Evolutionary conservation across 2,797 vertebrate genomes (phyloP), one percentile per base, ranked within the genome.

Genomic region (Bovichtus diacanthus): DNA sequence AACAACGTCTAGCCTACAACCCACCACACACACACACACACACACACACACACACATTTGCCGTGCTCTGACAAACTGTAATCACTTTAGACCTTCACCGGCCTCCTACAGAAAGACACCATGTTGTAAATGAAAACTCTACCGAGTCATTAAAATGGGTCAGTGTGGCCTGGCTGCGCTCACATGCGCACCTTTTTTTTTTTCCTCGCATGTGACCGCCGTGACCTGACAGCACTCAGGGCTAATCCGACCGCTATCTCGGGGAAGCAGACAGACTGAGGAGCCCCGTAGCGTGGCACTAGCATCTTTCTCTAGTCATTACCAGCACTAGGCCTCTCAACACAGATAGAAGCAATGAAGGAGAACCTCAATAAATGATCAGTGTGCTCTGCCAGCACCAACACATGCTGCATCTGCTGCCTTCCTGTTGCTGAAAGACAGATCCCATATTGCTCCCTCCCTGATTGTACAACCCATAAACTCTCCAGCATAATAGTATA

Each of bases 331-430:
- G 85, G 84, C 87, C 69, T 81, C 87, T 85, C 84, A 83, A 88
- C 86, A 88, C 70, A 76, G 90, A 87, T 70, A 81, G 86, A 91
- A 50, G 82, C 89, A 84, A 91, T 87, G 90, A 87, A 94, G 89
- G 84, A 87, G 85, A 94, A 91, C 90, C 84, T 87, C 88, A 86
- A 88, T 92, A 91, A 93, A 93, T 89, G 93, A 90, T 92, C 85
- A 82, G 83, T 66, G 86, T 80, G 70, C 80, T 87, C 85, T 82
- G 88, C 83, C 85, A 84, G 84, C 46, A 60, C 80, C 78, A 68
- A 64, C 36, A 44, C 78, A 85, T 68, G 78, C 82, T 69, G 86
- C 84, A 86, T 90, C 82, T 89, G 77, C 64, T 75, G 58, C 60
- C 66, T 79, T 69, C 79, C 80, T 82, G 80, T 81, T 84, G 71